These are phyloP conservation scores for Sweltsa coloradensis DNA, from an alignment of 1,140 invertebrate genomes.

Conservation along the genomic window DNA sequence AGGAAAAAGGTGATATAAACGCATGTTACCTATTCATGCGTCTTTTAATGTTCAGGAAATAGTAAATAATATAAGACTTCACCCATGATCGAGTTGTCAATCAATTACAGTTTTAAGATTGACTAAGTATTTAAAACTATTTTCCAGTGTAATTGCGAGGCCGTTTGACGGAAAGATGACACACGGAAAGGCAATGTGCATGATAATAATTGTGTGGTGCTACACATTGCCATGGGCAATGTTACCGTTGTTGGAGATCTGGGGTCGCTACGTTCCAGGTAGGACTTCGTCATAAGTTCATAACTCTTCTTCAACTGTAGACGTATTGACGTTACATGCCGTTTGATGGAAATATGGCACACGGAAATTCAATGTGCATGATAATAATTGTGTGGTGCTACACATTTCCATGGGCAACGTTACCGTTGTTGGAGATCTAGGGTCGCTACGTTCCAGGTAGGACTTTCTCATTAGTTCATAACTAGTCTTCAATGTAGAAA, in stretches of 20 bases:
- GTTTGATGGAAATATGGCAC: constrained; percentile 63
- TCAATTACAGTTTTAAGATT: too few species aligned
- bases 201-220: constrained; percentile 59
- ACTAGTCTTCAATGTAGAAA: too few species aligned
- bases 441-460: constrained; percentile 69
- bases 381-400: constrained; percentile 63
- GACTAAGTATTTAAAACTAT: too few species aligned
- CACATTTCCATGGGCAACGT: constrained; percentile 61
- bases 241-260: constrained; percentile 61
- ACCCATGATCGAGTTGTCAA: too few species aligned
- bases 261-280: constrained; percentile 72
- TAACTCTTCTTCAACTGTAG: too few species aligned
- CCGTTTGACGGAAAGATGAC: constrained; percentile 70
- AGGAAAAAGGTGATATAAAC: too few species aligned
- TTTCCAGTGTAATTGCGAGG: constrained; percentile 63
- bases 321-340: too few species aligned
- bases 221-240: constrained; percentile 70
- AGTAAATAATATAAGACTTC: too few species aligned
- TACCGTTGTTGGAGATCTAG: constrained; percentile 68
- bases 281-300: constrained; percentile 15
- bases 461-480: too few species aligned
- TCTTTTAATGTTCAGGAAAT: too few species aligned
- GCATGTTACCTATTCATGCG: too few species aligned
- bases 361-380: constrained; percentile 59
- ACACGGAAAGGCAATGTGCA: constrained; percentile 55